Percentiles rank a stretch among this genome's conserved stretches.
phyloP scores from a whole-genome alignment of 2,113 vertebrate genomes.

The Oreotrochilus melanogaster region DNA sequence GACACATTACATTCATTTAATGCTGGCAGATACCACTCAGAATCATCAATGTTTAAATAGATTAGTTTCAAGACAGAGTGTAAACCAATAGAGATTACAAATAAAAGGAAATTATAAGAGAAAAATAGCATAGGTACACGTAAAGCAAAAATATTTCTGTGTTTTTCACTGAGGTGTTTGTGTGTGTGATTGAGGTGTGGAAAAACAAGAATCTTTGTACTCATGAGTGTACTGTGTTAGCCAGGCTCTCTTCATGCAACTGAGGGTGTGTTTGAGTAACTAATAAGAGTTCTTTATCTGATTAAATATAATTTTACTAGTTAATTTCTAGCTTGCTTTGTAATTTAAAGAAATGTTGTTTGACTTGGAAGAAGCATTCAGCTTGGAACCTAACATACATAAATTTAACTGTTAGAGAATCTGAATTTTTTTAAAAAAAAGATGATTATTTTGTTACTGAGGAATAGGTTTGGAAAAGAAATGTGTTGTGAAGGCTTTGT shows the following conservation, averaged over 20 bases:
- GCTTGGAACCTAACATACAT: neutral
- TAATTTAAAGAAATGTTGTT: neutral
- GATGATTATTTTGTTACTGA: neutral
- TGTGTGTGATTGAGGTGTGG: neutral
- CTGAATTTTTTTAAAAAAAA: neutral
- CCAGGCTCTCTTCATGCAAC: neutral
- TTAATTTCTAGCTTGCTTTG: neutral
- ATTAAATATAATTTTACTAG: neutral
- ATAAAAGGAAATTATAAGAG: neutral
- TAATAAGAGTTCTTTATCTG: neutral
- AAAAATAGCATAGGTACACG: neutral
- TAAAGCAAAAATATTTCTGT: neutral
- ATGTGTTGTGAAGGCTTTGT: neutral
- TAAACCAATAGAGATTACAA: neutral
- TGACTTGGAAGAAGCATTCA: neutral
- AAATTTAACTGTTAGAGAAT: neutral
- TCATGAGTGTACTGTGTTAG: neutral
- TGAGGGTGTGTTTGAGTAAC: neutral
- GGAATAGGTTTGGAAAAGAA: neutral
- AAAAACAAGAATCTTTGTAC: neutral
- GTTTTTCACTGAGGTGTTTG: neutral
- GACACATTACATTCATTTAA: neutral
- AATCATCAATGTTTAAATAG: neutral
- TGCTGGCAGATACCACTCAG: neutral
- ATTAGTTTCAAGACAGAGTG: neutral